Evolutionary conservation across 2,888 invertebrate genomes (phyloP).

Genomic region (Rhagophthalmus giganteus): DNA sequence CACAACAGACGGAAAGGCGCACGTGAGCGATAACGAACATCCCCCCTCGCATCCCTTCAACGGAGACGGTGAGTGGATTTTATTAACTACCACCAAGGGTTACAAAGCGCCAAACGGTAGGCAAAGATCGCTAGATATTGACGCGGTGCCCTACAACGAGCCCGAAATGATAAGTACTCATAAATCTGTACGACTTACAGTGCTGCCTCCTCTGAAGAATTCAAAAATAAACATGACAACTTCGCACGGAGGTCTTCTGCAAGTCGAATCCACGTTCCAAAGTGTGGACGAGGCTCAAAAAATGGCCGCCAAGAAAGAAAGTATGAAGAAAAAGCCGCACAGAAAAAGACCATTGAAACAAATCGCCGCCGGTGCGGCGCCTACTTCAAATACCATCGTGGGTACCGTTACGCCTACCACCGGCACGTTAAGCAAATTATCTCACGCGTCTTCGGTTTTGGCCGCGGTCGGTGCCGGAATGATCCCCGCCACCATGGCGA

Average conservation of each 20-base stretch:
- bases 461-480: conserved; percentile 78
- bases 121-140: conserved; percentile 47
- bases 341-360: conserved; percentile 41
- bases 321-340: conserved; percentile 29
- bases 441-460: conserved; percentile 65
- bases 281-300: conserved; percentile 66
- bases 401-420: conserved; percentile 11
- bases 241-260: conserved; percentile 74
- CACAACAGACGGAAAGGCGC: conserved; percentile 38
- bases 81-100: conserved; percentile 77
- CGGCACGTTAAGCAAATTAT: conserved; percentile 4
- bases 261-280: conserved; percentile 73
- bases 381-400: background rate
- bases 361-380: background rate
- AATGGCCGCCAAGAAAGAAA: conserved; percentile 49
- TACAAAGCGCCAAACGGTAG: conserved; percentile 60
- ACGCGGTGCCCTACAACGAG: conserved; percentile 23
- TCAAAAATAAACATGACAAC: conserved; percentile 66
- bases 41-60: conserved; percentile 64
- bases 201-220: conserved; percentile 69
- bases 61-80: conserved; percentile 77
- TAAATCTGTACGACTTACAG: conserved; percentile 62
- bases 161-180: conserved; percentile 42
- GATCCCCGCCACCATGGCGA: conserved; percentile 79
- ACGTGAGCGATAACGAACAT: conserved; percentile 48